Conservation (phyloP, 2,797 vertebrate genomes). For the Sparidentex hasta region DNA sequence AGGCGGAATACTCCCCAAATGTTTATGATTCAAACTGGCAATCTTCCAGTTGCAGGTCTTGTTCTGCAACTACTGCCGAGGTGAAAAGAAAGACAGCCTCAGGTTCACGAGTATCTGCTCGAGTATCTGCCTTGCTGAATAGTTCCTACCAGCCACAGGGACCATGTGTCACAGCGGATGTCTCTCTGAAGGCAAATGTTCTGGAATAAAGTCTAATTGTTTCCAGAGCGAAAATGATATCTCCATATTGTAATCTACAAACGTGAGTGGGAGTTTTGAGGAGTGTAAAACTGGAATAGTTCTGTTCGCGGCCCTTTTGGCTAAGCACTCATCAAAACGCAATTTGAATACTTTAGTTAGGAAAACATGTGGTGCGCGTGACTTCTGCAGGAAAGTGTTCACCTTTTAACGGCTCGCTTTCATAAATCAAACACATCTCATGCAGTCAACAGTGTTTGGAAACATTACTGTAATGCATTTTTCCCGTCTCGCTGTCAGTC, state of each 20-base stretch:
- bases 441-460: constrained; percentile 16
- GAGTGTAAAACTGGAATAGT: neutral
- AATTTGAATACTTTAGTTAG: neutral
- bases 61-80: constrained; percentile 26
- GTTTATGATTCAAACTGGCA: constrained; percentile 49
- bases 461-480: constrained; percentile 31
- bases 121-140: neutral
- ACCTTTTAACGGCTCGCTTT: constrained; percentile 10
- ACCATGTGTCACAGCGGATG: neutral
- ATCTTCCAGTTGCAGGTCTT: constrained; percentile 22
- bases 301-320: neutral
- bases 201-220: neutral
- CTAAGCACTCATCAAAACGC: neutral
- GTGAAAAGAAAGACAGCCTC: constrained; percentile 5
- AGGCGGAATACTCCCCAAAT: constrained; percentile 30
- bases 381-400: neutral
- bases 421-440: constrained; percentile 26
- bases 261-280: neutral
- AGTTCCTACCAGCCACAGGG: neutral
- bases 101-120: constrained; percentile 1
- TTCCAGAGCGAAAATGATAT: neutral
- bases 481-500: constrained; percentile 7
- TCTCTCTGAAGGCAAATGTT: neutral
- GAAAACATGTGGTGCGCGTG: constrained; percentile 2
- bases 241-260: neutral